Base-by-base conservation (phyloP, 2,888 invertebrate genomes). In the Agonopterix subpropinquella region DNA sequence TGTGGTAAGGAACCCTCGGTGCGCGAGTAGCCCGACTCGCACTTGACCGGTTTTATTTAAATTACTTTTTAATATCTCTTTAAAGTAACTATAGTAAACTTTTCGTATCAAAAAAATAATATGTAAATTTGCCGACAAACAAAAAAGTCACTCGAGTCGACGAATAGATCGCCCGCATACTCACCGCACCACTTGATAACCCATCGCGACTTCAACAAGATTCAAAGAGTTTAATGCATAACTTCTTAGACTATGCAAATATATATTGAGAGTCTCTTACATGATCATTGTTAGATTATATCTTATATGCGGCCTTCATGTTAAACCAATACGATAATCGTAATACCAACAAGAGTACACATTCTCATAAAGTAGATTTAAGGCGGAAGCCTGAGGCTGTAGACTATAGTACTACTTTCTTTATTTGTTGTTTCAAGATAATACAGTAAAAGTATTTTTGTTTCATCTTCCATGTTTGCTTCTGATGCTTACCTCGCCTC, bases 401-500 rank as follows among this genome's bases (percentile, higher is more conserved):
- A 5, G 28, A 28, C 28, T 28, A n/a, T n/a, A 28, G 28, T 28
- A 28, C 28, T 39, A 39, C n/a, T 9, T 39, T 39, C 39, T 39
- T 39, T 39, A 39, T 39, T 28, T 28, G 39, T 39, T 9, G 39
- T 39, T 39, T n/a, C 39, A 39, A 39, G 39, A 39, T 39, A 39
- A n/a, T 39, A 9, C n/a, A 9, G 39, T 39, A 10, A 28, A 53
- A 52, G 54, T 81, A 73, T 85, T 84, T 78, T 77, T 66, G 50
- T 84, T 84, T 70, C 80, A 85, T 83, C 73, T 75, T 65, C 72
- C 53, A 50, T 77, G 75, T 81, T 79, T 80, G 73, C 73, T 62
- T 76, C 67, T 62, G 55, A 69, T 70, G 63, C 58, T 52, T 28
- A 28, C 28, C 28, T 28, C 28, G 44, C 28, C 28, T 28, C 28